Evolutionary conservation across 2,797 vertebrate genomes (phyloP), one percentile per base, ranked within the genome.

Genomic region (Gymnoscopelus microlampas): DNA sequence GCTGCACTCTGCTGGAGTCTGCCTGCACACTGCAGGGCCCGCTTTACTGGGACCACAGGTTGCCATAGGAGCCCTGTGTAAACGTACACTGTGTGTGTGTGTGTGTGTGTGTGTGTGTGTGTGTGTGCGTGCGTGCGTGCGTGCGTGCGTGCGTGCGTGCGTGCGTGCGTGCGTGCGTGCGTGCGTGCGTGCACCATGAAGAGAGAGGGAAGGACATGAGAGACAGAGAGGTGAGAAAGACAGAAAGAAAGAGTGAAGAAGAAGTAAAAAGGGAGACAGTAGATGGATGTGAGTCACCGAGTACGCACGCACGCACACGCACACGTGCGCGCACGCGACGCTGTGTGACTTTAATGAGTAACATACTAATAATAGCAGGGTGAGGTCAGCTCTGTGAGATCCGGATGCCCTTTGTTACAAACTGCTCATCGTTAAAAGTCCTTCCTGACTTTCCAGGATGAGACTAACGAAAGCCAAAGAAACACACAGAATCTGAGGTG

Each of bases 51-150:
- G 70, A 68, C 82, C 70, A 85, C 87, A 91, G 88, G 90, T 92
- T 91, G 90, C 89, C 88, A 91, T 92, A 90, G 90, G 83, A 93
- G 90, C 87, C 67, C 69, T 1, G 60, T 80, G 74, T 70, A 80
- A 87, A 87, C 78, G 0, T 35, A 35, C 32, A 35, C 32, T 19
- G 5, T 5, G 56, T 9, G 3, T 11, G 1, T 9, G 3, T 53
- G 60, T 70, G 77, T 67, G 78, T 63, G 68, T 53, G 53, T 48
- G 50, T 50, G 72, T 29, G 11, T 11, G 48, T 44, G 29, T 50
- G 60, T 70, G 77, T 66, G 78, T 53, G 60, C 68, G 77, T 67
- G 78, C 61, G 68, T 53, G 53, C 35, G 50, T 50, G 72, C 15
- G 78, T 4, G 26, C 2, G 26, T 29, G 26, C 2, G 26, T 6